Percentiles rank a stretch among this genome's conserved stretches.
These are phyloP conservation scores for Eulithis testata DNA, from an alignment of 2,888 invertebrate species.

Conservation along the genomic window DNA sequence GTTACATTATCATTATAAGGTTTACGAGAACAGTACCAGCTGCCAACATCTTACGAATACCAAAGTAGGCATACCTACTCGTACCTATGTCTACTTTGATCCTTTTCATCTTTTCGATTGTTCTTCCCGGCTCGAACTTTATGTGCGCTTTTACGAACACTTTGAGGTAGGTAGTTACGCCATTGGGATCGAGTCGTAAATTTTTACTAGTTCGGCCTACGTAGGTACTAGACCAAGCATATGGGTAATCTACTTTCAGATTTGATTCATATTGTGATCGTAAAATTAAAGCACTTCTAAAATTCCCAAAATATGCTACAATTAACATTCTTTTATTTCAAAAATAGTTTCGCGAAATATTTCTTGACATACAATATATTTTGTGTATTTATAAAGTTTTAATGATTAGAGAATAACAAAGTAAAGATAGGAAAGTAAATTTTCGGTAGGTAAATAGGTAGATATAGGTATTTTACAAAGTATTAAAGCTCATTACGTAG, in stretches of 20 bases:
- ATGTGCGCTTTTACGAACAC: constrained; percentile 51
- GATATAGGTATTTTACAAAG: no score
- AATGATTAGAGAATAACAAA: no score
- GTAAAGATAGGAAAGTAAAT: no score
- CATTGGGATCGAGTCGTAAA: constrained; percentile 52
- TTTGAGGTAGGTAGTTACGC: constrained; percentile 43
- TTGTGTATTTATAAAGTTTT: no score
- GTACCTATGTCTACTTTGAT: constrained; percentile 8
- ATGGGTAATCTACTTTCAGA: constrained; percentile 37
- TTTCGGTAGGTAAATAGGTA: no score
- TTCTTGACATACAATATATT: no score
- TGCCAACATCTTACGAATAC: constrained; percentile 34
- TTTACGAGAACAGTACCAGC: constrained; percentile 32
- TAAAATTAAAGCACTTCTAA: constrained; percentile 11
- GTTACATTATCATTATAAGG: no score
- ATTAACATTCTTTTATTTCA: no score
- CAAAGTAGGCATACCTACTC: neutral
- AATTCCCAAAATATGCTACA: no score
- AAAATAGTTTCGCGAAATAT: neutral
- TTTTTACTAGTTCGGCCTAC: constrained; percentile 50
- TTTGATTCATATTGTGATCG: no score
- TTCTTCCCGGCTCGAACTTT: constrained; percentile 38
- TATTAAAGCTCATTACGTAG: no score
- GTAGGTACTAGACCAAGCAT: constrained; percentile 46
- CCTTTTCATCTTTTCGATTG: constrained; percentile 41